Evolutionary conservation across 37 sponge, comb jelly and placozoan species (phyloP).

Genomic region (Chondrosia reniformis): DNA sequence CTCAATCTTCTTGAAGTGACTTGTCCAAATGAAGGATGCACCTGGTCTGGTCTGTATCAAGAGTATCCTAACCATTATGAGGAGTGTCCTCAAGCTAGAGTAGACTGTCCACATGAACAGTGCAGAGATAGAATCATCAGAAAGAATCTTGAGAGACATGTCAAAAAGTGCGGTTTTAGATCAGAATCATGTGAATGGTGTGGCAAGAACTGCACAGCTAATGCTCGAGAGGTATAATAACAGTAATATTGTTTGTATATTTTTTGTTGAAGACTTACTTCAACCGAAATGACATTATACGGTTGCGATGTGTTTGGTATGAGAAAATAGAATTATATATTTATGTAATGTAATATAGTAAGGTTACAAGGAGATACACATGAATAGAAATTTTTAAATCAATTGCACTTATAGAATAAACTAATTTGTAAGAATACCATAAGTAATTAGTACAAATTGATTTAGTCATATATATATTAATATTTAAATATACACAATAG

Average conservation of each 20-base stretch:
- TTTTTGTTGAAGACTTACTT: too few relatives aligned
- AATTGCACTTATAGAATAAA: too few relatives aligned
- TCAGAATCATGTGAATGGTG: conserved; percentile 48
- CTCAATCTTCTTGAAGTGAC: conserved; percentile 23
- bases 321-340: too few relatives aligned
- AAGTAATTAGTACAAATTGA: too few relatives aligned
- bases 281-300: too few relatives aligned
- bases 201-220: not conserved
- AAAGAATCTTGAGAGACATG: conserved; percentile 31
- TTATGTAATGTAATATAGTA: too few relatives aligned
- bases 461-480: too few relatives aligned
- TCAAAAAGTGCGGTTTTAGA: conserved; percentile 26
- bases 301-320: too few relatives aligned
- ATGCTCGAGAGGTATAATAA: conserved; percentile 33
- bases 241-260: not conserved
- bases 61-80: conserved; percentile 46
- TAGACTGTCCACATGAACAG: conserved; percentile 38
- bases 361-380: too few relatives aligned
- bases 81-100: conserved; percentile 23
- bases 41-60: conserved; percentile 56
- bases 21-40: conserved; percentile 45
- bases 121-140: conserved; percentile 25
- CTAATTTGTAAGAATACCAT: too few relatives aligned
- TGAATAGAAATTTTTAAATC: too few relatives aligned
- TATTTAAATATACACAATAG: too few relatives aligned